Conservation (phyloP, 2,113 vertebrate species). For the Oryctolagus cuniculus region mOryCun1.1 NC_091436.1:64275001-64275500, state of each 20-base stretch:
- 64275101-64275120: conserved; percentile 82
- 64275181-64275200: conserved; percentile 73
- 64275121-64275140: conserved; percentile 80
- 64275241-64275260: conserved; percentile 66
- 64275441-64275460: not conserved
- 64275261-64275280: conserved; percentile 26
- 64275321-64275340: not conserved
- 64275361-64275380: not conserved
- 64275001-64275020: conserved; percentile 27
- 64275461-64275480: not conserved
- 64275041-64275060: conserved; percentile 73
- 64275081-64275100: conserved; percentile 77
- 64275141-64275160: conserved; percentile 77
- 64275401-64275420: conserved; percentile 29
- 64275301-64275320: not conserved
- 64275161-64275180: conserved; percentile 69
- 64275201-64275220: conserved; percentile 64
- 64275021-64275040: conserved; percentile 56
- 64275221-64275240: conserved; percentile 26
- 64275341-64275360: not conserved
- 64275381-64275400: not conserved
- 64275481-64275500: conserved; percentile 20
- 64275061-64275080: conserved; percentile 76
- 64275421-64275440: not conserved
- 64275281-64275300: not conserved